Evolutionary conservation across 1,140 invertebrate genomes (phyloP), one percentile per base, ranked within the genome.

Genomic region (Musca vetustissima): DNA sequence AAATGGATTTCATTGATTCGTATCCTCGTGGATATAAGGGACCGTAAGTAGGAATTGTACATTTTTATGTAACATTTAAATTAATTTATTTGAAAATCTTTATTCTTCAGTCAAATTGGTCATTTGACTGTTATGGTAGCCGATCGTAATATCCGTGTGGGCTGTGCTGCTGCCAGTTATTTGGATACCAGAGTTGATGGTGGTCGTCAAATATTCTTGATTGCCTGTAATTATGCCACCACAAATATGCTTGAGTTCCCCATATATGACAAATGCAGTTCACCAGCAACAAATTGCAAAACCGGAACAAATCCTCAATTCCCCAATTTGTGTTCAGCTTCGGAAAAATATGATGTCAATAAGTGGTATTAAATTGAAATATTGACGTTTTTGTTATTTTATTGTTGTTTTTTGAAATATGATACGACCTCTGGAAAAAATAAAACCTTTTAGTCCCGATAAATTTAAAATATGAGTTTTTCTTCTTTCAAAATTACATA

Each of bases 51-150:
- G 43, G 11, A 13, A 19, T 14, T 28, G 14, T 14, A 22, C 8
- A 22, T 8, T 14, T 25, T 19, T 9, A 49, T 49, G n/a, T 65
- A 49, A 65, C 11, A 2, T 52, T 17, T 52, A 1, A 7, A 52
- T 17, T 25, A 61, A 61, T 61, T 36, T 61, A n/a, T n/a, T n/a
- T n/a, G n/a, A n/a, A 8, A 24, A 15, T 66, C 19, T 66, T 11
- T 4, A 43, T 43, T 43, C 52, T 64, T 32, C 15, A 79, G 77
- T 2, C 69, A 70, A 4, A 77, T 79, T 24, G 77, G 77, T 0
- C 77, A 79, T 28, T 79, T 79, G 4, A 77, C 77, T 6, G 73
- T 72, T 7, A 79, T 79, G 75, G 70, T 76, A 19, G 75, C 76
- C 25, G 78, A 77, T 24, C 72, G 74, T 4, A 77, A 74, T 11